phyloP scores from a whole-genome alignment of 2,113 vertebrate genomes.

The Pseudorasbora parva region DNA sequence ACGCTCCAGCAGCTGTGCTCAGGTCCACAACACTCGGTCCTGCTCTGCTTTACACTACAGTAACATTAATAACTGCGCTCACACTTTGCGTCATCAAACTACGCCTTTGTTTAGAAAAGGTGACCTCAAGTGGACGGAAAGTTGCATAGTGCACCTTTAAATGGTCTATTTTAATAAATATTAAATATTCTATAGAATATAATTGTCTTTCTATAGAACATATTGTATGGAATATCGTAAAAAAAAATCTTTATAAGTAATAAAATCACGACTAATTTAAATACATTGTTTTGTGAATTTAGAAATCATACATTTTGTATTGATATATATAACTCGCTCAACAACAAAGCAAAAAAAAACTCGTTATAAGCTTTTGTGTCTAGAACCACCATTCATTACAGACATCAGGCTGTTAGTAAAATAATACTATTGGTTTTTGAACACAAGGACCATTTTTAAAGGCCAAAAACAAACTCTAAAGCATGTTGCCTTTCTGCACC shows the following conservation, averaged over 20 bases:
- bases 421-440: neutral
- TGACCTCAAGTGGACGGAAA: no score
- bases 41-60: no score
- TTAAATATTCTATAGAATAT: neutral
- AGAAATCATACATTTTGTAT: neutral
- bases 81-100: no score
- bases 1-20: no score
- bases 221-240: neutral
- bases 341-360: neutral
- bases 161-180: neutral
- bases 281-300: neutral
- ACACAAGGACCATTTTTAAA: neutral
- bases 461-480: neutral
- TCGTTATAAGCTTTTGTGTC: neutral
- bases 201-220: neutral
- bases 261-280: neutral
- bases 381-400: neutral
- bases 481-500: neutral
- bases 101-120: no score
- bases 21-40: no score
- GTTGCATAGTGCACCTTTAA: no score
- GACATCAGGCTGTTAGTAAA: neutral
- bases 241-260: neutral
- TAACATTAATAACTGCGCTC: no score
- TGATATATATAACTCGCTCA: neutral